Conservation (phyloP, 2,113 vertebrate species). For the Cynopterus brachyotis region DNA sequence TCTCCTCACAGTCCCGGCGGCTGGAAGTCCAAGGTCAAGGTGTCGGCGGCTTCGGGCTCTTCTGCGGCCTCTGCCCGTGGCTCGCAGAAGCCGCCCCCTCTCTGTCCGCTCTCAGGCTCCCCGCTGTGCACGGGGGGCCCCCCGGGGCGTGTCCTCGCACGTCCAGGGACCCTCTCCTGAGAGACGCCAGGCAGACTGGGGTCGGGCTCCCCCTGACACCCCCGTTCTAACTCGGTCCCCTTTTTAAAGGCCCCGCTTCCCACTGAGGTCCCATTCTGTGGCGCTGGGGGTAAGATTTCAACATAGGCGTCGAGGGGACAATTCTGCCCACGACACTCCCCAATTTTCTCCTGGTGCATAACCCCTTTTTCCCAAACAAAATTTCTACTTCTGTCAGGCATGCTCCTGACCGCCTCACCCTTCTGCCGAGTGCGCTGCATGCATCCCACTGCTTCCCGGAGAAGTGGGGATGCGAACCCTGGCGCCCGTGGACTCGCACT, state of each 20-base stretch:
- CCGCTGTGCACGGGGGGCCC: not conserved
- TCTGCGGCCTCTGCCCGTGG: not conserved
- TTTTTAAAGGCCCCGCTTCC: not conserved
- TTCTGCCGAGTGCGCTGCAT: not conserved
- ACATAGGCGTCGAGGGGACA: not conserved
- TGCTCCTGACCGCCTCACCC: not conserved
- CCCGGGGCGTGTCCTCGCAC: not conserved
- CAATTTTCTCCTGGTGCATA: not conserved
- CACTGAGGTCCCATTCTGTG: not conserved
- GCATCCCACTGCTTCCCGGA: not conserved
- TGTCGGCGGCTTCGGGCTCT: not conserved
- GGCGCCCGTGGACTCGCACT: not conserved
- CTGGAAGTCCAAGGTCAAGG: not conserved
- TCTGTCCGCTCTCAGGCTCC: not conserved
- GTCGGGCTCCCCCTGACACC: fast-evolving
- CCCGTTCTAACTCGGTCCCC: not conserved
- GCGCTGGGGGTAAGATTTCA: not conserved
- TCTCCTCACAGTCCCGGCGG: not conserved
- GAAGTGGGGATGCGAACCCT: not conserved
- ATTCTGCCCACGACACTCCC: not conserved
- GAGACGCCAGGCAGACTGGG: not conserved
- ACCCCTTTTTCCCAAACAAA: not conserved
- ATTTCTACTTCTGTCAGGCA: not conserved
- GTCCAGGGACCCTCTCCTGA: not conserved
- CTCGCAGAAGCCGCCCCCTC: not conserved